phyloP scores from a whole-genome alignment of 2,113 vertebrate genomes.

The Cyphomyrus discorhynchus region DNA sequence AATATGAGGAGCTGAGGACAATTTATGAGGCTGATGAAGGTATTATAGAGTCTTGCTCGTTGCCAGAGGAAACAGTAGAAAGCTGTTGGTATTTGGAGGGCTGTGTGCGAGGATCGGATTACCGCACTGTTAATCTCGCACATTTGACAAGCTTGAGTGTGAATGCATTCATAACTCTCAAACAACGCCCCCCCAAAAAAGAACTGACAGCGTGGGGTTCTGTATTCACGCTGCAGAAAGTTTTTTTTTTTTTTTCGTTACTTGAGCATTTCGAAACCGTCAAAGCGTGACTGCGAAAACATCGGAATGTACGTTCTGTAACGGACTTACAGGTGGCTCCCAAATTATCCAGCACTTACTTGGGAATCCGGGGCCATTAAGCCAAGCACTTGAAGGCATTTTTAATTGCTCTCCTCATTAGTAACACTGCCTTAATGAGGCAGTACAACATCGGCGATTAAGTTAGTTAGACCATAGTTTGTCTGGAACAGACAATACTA shows the following conservation, averaged over 20 bases:
- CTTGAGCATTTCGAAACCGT: constrained; percentile 18
- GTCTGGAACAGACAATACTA: background rate
- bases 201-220: constrained; percentile 29
- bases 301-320: background rate
- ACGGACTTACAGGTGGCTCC: background rate
- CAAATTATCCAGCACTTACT: background rate
- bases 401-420: background rate
- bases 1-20: constrained; percentile 32
- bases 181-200: constrained; percentile 32
- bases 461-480: background rate
- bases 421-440: background rate
- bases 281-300: background rate
- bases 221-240: constrained; percentile 18
- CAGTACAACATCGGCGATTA: background rate
- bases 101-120: constrained; percentile 33
- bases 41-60: constrained; percentile 34
- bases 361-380: background rate
- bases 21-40: constrained; percentile 40
- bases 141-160: constrained; percentile 19
- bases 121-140: constrained; percentile 31
- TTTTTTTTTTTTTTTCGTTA: background rate
- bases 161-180: constrained; percentile 34
- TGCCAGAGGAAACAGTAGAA: constrained; percentile 41
- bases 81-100: constrained; percentile 39
- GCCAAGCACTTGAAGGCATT: background rate